Conservation (phyloP, 1,140 invertebrate species). For the Charaxes varanes region DNA sequence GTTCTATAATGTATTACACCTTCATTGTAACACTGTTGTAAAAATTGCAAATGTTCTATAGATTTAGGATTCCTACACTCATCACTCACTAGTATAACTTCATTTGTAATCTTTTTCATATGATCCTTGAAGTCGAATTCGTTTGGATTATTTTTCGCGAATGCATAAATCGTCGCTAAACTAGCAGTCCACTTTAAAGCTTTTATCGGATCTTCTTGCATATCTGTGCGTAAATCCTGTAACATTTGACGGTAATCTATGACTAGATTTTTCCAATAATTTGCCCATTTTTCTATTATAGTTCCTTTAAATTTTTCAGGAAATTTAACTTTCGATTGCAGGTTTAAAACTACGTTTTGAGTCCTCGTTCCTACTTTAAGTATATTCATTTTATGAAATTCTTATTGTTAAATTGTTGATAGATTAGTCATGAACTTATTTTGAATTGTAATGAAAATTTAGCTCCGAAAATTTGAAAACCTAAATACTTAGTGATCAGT, state of each 20-base stretch:
- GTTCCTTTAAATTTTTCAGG: slow-evolving; percentile 77
- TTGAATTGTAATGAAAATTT: too few species aligned
- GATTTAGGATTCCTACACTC: slow-evolving; percentile 79
- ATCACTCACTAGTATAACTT: slow-evolving; percentile 79
- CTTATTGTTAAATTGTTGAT: too few species aligned
- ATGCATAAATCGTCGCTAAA: slow-evolving; percentile 55
- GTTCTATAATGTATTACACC: slow-evolving; percentile 78
- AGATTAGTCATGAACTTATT: too few species aligned
- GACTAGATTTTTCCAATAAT: slow-evolving; percentile 77
- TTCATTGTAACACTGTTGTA: slow-evolving; percentile 80
- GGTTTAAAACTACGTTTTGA: slow-evolving; percentile 21
- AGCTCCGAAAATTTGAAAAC: too few species aligned
- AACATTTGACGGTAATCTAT: slow-evolving; percentile 78
- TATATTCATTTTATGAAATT: slow-evolving; percentile 22
- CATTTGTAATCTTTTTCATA: slow-evolving; percentile 75
- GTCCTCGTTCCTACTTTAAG: slow-evolving; percentile 27
- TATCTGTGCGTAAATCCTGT: slow-evolving; percentile 73
- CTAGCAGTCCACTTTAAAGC: slow-evolving; percentile 67
- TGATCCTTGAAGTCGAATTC: slow-evolving; percentile 77
- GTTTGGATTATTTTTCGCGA: slow-evolving; percentile 78
- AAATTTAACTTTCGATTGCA: slow-evolving; percentile 40
- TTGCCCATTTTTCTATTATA: slow-evolving; percentile 77
- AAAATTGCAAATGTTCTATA: slow-evolving; percentile 77
- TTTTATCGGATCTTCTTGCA: slow-evolving; percentile 75
- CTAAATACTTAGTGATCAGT: too few species aligned